Percentiles rank a stretch among this genome's conserved stretches.
Conservation (phyloP, 2,113 vertebrate genomes). For the Centropus unirufus region DNA sequence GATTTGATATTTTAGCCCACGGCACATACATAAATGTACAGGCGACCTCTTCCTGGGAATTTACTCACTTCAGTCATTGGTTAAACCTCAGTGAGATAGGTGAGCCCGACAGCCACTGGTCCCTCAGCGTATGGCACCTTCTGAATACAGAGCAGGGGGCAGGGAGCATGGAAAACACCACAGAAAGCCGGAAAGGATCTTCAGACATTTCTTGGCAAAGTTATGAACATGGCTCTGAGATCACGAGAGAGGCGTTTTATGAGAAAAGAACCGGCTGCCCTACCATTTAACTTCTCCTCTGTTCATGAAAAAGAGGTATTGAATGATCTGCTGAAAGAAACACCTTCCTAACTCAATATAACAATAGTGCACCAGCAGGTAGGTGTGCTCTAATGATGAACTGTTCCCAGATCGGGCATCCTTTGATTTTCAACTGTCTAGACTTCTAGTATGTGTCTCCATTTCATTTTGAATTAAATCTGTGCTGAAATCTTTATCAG, state of each 20-base stretch:
- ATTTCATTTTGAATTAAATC: neutral
- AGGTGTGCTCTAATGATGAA: neutral
- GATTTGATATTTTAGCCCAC: neutral
- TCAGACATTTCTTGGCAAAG: neutral
- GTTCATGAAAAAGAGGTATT: neutral
- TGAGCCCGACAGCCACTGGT: neutral
- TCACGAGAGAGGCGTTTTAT: neutral
- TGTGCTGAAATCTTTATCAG: neutral
- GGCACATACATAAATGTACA: neutral
- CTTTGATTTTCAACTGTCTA: neutral
- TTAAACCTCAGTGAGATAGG: neutral
- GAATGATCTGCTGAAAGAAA: neutral
- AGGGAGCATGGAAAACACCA: neutral
- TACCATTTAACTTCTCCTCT: neutral
- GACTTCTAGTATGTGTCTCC: neutral
- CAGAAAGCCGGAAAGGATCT: neutral
- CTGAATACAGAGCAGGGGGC: neutral
- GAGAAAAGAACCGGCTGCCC: neutral
- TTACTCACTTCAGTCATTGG: neutral
- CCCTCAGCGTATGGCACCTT: accelerated
- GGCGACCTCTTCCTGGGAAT: neutral
- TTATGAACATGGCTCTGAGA: neutral
- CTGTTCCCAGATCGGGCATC: neutral
- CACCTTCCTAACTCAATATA: neutral
- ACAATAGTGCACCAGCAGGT: neutral